A percentile compares a stretch with the other conserved stretches of the same genome.
Evolutionary conservation across 2,888 invertebrate species (phyloP).

Genomic region (Ormia ochracea): DNA sequence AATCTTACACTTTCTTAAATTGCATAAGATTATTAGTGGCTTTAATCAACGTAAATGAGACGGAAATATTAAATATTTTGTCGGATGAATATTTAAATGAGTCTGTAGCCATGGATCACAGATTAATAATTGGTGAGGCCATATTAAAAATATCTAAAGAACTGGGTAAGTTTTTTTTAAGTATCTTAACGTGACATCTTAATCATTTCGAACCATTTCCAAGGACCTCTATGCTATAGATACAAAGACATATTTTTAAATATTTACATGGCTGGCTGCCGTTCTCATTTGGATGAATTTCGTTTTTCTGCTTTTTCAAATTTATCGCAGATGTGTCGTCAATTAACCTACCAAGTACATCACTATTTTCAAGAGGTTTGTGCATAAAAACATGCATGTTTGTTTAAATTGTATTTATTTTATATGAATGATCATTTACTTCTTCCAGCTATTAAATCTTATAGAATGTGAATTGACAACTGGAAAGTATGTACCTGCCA

Average conservation of each 20-base stretch:
- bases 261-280: slow-evolving; percentile 72
- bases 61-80: slow-evolving; percentile 73
- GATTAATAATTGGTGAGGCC: slow-evolving; percentile 75
- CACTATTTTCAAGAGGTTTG: slow-evolving; percentile 76
- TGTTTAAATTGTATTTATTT: not conserved
- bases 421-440: not conserved
- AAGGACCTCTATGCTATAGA: slow-evolving; percentile 73
- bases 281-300: slow-evolving; percentile 71
- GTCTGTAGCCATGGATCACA: slow-evolving; percentile 69
- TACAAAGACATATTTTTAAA: slow-evolving; percentile 73
- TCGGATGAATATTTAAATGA: slow-evolving; percentile 74
- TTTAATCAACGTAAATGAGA: slow-evolving; percentile 71
- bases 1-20: slow-evolving; percentile 76
- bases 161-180: slow-evolving; percentile 68
- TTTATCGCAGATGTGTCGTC: slow-evolving; percentile 72
- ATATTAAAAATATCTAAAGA: slow-evolving; percentile 73
- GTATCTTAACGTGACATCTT: not conserved
- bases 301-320: slow-evolving; percentile 75
- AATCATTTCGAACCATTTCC: not conserved
- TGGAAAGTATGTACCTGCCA: slow-evolving; percentile 73
- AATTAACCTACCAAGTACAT: slow-evolving; percentile 74
- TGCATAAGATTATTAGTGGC: slow-evolving; percentile 73
- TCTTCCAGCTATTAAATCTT: slow-evolving; percentile 66
- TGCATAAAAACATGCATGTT: no score
- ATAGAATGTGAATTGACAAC: slow-evolving; percentile 70